Evolutionary conservation across 2,888 invertebrate species (phyloP), one percentile per base, ranked within the genome.

Genomic region (Agrochola macilenta): DNA sequence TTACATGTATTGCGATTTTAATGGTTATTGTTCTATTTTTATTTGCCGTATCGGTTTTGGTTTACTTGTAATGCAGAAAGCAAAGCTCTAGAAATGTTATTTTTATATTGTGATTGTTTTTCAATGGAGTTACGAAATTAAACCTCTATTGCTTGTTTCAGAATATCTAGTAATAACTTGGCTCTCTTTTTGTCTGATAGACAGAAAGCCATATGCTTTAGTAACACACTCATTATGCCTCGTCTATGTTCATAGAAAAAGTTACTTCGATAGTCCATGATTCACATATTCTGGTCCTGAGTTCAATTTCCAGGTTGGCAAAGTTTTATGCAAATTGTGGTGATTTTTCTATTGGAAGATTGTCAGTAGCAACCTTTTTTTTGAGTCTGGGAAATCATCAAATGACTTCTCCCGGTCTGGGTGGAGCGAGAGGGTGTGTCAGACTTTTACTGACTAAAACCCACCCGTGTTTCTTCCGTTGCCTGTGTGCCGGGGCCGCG

Each of bases 1-100:
- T 86, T 74, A 79, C 49, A n/a, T 69, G 66, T 76, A 86, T 82
- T 80, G 76, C 72, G 26, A 82, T 75, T 81, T 80, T 82, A 74
- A 84, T 80, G 70, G 70, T 72, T 72, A 65, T 79, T 70, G 61
- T 76, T 81, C 11, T 86, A 78, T 75, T 76, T 82, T 69, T 68
- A 75, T 76, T 64, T 30, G 23, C 46, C 14, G 46, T 74, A 64
- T 78, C 43, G 73, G 69, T 61, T 77, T 65, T 46, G 26, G 64
- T 46, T 58, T 49, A 35, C 9, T 74, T 46, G 23, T 52, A 63
- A 64, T 69, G 65, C 49, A 57, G 65, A 58, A 49, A 43, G 11
- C n/a, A 30, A 46, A 39, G 68, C 14, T 43, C 9, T 39, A 5
- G 1, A 43, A 2, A 0, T 23, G 17, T 46, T 39, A 26, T 14